Evolutionary conservation across 2,797 vertebrate genomes (phyloP).

Genomic region (Hozukius guyotensis): DNA sequence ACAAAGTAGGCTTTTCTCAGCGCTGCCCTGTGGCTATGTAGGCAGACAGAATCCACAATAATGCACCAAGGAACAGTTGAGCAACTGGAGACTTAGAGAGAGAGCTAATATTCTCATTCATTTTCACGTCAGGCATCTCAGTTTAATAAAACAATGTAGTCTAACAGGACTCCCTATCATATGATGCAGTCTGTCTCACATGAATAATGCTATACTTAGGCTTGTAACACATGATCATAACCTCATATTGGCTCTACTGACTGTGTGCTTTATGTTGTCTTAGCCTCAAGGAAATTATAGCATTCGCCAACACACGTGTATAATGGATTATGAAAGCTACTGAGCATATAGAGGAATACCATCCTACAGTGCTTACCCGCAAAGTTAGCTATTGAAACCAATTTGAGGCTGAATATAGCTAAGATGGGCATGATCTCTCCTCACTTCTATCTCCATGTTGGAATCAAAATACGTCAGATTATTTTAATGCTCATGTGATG

Average conservation of each 20-base stretch:
- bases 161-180: slow-evolving; percentile 29
- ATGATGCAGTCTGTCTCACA: slow-evolving; percentile 23
- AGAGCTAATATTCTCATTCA: slow-evolving; percentile 17
- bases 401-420: not conserved
- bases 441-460: not conserved
- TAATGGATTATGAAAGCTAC: not conserved
- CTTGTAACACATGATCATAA: slow-evolving; percentile 42
- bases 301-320: not conserved
- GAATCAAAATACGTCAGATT: not conserved
- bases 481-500: no score
- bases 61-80: slow-evolving; percentile 39
- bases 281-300: not conserved
- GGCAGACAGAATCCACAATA: slow-evolving; percentile 58
- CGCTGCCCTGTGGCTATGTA: slow-evolving; percentile 57
- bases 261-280: slow-evolving; percentile 6
- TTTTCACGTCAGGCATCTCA: slow-evolving; percentile 7
- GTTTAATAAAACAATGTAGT: slow-evolving; percentile 30
- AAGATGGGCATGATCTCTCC: not conserved
- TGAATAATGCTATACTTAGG: slow-evolving; percentile 41
- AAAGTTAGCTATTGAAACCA: not conserved
- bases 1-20: slow-evolving; percentile 69
- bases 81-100: slow-evolving; percentile 27
- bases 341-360: not conserved
- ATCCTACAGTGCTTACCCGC: not conserved
- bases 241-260: slow-evolving; percentile 10